Base-by-base conservation (phyloP, 2,888 invertebrate genomes). In the Drosophila affinis region DNA sequence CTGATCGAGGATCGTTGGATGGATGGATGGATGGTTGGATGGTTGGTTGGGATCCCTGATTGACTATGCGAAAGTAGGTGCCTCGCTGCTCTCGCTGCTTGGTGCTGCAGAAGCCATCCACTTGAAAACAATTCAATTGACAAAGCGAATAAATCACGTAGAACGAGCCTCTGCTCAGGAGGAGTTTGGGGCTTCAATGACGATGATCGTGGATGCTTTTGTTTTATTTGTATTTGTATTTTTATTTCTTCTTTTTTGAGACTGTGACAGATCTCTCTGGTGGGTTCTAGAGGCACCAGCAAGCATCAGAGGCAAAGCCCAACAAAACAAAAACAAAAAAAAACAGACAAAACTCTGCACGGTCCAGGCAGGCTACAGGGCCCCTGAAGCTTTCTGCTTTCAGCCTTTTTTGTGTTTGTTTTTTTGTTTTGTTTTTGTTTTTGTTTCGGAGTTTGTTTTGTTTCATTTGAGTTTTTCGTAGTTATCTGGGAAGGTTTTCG, bases 61-160 rank as follows among this genome's bases (percentile, higher is more conserved):
- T 65, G 59, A 69, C 62, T 76, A 65, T 61, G 59, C 70, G 61
- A 75, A 61, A 62, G 76, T 62, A 51, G 57, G 47, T 64, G 75
- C 77, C 39, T 39, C 14, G 39, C 29, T 9, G 29, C n/a, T 7
- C n/a, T 64, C 56, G 39, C 5, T 34, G 32, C 29, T 29, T 9
- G 58, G 60, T 45, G 56, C 47, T 54, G 49, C 56, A 81, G 89
- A 83, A 12, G 34, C 51, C 63, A 34, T 64, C 53, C 55, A 32
- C 58, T 64, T 58, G 90, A 88, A 91, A 92, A 91, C 92, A 91
- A 92, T 92, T 91, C 91, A 91, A 92, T 91, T 90, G 90, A 89
- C 91, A 90, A 90, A 91, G 91, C 91, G 90, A 91, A 92, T 92
- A 92, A 92, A 91, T 91, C 91, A 91, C 91, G 83, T 79, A 78